Evolutionary conservation across 2,888 invertebrate species (phyloP), one percentile per base, ranked within the genome.

Genomic region (Eumacrocentrus americanus): DNA sequence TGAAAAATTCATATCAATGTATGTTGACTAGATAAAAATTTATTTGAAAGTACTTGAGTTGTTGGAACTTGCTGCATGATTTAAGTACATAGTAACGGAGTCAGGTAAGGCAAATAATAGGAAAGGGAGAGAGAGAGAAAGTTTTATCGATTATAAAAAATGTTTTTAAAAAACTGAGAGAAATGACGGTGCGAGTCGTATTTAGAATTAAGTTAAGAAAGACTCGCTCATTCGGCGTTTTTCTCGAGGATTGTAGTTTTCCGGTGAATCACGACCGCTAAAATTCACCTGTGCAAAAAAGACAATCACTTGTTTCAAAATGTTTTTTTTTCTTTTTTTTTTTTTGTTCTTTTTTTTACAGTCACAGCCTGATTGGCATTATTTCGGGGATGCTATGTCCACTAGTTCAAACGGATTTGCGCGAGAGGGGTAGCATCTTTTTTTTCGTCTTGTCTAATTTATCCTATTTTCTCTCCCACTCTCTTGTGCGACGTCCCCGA

Each of bases 341-440:
- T 22, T 55, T 22, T 14, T 42, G 11, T 42, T 18, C 11, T 3
- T 18, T 64, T 59, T 57, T 60, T 58, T 22, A 52, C 16, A 87
- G 88, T 89, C 89, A 89, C 89, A 89, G 89, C 89, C 89, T 88
- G 86, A 87, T 88, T 89, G 89, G 88, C 89, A 88, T 88, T 88
- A 88, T 82, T 83, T 83, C 82, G 81, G 80, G 77, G 73, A 73
- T 72, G 77, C 62, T 23, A 46, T 18, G 37, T 16, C 14, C 50
- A 22, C 48, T 50, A 57, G 35, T 38, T 61, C 23, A 25, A 44
- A 25, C 18, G 47, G 23, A 12, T 42, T 40, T 12, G 37, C n/a
- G 16, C 11, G 23, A 2, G 46, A 22, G 37, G 20, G 5, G 29
- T 14, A 20, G 14, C 9, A 18, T 58, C 23, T 38, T 9, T 23